These are phyloP conservation scores for Oithona nana DNA, from an alignment of 2,888 invertebrate genomes.

Conservation along the genomic window DNA sequence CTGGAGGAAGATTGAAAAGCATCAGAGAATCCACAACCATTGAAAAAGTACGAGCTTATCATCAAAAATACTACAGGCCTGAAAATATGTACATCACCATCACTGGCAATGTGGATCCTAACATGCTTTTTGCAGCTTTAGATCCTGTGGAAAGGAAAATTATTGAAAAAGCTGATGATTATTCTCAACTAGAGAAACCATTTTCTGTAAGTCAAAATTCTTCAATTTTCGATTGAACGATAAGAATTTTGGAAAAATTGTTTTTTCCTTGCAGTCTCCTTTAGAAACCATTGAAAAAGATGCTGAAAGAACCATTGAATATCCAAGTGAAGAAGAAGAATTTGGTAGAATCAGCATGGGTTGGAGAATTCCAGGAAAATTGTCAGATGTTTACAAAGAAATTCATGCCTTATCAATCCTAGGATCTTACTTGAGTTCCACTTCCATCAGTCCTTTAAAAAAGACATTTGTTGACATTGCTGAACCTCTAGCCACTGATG, in stretches of 20 bases:
- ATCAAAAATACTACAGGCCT: constrained; percentile 65
- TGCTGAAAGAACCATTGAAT: constrained; percentile 38
- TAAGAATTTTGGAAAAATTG: too few relatives aligned
- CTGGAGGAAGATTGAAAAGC: constrained; percentile 67
- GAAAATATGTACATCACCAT: constrained; percentile 69
- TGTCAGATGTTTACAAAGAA: constrained; percentile 1
- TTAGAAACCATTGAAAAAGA: constrained; percentile 24
- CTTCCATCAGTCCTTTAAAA: constrained; percentile 66
- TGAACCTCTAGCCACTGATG: constrained; percentile 46
- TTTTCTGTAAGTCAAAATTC: constrained; percentile 50
- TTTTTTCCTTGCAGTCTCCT: not conserved
- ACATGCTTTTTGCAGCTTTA: constrained; percentile 52
- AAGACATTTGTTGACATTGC: constrained; percentile 59
- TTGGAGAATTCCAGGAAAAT: constrained; percentile 50
- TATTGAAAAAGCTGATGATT: constrained; percentile 26
- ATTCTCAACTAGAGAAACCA: constrained; percentile 44
- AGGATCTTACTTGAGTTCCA: constrained; percentile 60
- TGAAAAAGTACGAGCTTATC: constrained; percentile 49
- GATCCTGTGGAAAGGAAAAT: constrained; percentile 55
- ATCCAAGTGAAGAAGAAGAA: constrained; percentile 67
- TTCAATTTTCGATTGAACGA: too few relatives aligned
- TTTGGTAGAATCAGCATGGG: constrained; percentile 55
- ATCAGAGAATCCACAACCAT: constrained; percentile 59
- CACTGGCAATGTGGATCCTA: constrained; percentile 54
- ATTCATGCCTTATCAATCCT: constrained; percentile 30